Percentiles rank a stretch among this genome's conserved stretches.
Conservation (phyloP, 2,797 vertebrate genomes). For the Pagetopsis macropterus region DNA sequence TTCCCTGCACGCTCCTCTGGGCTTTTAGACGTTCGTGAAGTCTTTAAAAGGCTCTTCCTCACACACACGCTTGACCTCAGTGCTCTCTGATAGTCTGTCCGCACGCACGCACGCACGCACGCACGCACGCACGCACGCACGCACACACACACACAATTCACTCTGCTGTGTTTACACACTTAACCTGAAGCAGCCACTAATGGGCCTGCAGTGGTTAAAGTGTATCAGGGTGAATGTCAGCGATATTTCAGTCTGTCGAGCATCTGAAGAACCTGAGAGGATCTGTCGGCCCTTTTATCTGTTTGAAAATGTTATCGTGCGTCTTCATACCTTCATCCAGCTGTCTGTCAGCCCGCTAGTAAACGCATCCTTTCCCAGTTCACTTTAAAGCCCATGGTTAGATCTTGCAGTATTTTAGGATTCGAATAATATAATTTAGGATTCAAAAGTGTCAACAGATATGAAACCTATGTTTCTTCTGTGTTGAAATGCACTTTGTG, state of each 20-base stretch:
- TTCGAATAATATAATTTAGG: not conserved
- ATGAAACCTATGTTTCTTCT: not conserved
- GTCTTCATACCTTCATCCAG: constrained; percentile 5
- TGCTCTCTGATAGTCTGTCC: constrained; percentile 15
- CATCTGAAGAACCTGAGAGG: constrained; percentile 27
- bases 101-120: not conserved
- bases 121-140: fast-evolving
- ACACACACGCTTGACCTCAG: constrained; percentile 56
- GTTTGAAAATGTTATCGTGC: constrained; percentile 35
- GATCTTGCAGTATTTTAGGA: not conserved
- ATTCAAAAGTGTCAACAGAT: not conserved
- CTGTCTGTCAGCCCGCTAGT: constrained; percentile 18
- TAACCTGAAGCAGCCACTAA: constrained; percentile 32
- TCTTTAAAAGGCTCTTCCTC: constrained; percentile 56
- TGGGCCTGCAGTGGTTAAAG: not conserved
- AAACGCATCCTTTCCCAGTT: not conserved
- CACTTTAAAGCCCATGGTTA: not conserved
- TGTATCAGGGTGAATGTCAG: constrained; percentile 37
- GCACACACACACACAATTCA: not conserved
- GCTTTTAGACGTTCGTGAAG: constrained; percentile 49
- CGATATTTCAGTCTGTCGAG: constrained; percentile 47
- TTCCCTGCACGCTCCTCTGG: constrained; percentile 5
- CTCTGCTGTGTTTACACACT: constrained; percentile 33
- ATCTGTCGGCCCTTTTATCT: constrained; percentile 18
- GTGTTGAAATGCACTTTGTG: too few species aligned